Conservation (phyloP, 2,888 invertebrate species). For the Hyposoter dolosus region DNA sequence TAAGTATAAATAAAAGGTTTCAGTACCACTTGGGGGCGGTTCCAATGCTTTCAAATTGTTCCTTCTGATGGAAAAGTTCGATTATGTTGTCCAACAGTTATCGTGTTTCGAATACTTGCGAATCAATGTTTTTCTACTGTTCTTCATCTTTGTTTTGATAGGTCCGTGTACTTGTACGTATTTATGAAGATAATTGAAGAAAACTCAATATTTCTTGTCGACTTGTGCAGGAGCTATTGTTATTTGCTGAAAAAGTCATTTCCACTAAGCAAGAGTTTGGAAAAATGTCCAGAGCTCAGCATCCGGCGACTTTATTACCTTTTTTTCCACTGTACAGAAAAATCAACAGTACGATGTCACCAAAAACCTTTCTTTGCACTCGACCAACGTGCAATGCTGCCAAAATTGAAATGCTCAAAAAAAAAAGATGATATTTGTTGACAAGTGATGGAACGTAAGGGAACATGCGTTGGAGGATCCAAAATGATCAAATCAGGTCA, state of each 20-base stretch:
- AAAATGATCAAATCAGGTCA: too few species aligned
- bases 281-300: too few species aligned
- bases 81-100: conserved; percentile 71
- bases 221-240: background rate
- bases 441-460: too few species aligned
- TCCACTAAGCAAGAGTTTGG: too few species aligned
- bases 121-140: conserved; percentile 66
- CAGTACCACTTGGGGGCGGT: conserved; percentile 52
- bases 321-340: too few species aligned
- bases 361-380: too few species aligned
- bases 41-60: conserved; percentile 47
- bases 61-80: conserved; percentile 77
- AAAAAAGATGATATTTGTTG: too few species aligned
- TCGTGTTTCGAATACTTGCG: conserved; percentile 61
- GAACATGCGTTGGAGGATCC: too few species aligned
- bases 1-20: conserved; percentile 19
- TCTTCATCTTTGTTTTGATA: conserved; percentile 4
- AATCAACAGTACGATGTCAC: too few species aligned
- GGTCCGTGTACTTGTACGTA: background rate
- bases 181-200: background rate
- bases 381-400: too few species aligned
- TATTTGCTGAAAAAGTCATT: background rate
- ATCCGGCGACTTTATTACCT: too few species aligned
- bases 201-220: background rate
- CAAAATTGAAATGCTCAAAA: too few species aligned